Base-by-base conservation (phyloP, 1,140 invertebrate species). In the honey bee (Apis mellifera) region DNA sequence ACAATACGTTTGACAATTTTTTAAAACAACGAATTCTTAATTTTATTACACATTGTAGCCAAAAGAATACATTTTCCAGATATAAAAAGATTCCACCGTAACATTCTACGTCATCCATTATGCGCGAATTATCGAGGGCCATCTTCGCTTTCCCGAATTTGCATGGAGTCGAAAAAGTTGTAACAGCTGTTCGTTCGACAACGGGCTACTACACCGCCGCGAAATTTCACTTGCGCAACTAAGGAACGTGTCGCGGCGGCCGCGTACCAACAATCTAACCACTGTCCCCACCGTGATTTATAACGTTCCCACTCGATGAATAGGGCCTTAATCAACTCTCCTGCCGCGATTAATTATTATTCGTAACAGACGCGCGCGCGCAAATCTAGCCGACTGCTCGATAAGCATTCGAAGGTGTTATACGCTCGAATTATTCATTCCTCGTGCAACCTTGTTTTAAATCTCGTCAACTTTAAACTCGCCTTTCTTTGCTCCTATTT, bases 311-410 rank as follows among this genome's bases (percentile, higher is more conserved):
- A 23, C 50, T 23, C 78, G 69, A 84, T 84, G 83, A 84, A 84
- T 84, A 82, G 83, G 55, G 66, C 71, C 83, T 76, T 84, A 81
- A 84, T 84, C 78, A 82, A 75, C 83, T 82, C 78, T 70, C 72
- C 65, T 19, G 52, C 65, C 57, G 66, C 65, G 78, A 84, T 84
- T 84, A 84, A 84, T 84, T 84, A 75, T 84, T 82, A 84, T 84
- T 82, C 78, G 65, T 62, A 76, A 70, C 57, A 26, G 80, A 59
- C 78, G 5, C 13, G 42, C 54, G 55, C 21, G 55, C 42, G 21
- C 21, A 32, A 23, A 21, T 23, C 23, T 9, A 55, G 11, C 19
- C 1, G 60, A 9, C 68, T 42, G 32, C 23, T 50, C 77, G 21
- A 60, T 72, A 21, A n/a, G 42, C 54, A 42, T 79, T 62, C 7